Percentiles rank a stretch among this genome's conserved stretches.
Conservation (phyloP, 2,113 vertebrate genomes). For the Apodemus sylvaticus region DNA sequence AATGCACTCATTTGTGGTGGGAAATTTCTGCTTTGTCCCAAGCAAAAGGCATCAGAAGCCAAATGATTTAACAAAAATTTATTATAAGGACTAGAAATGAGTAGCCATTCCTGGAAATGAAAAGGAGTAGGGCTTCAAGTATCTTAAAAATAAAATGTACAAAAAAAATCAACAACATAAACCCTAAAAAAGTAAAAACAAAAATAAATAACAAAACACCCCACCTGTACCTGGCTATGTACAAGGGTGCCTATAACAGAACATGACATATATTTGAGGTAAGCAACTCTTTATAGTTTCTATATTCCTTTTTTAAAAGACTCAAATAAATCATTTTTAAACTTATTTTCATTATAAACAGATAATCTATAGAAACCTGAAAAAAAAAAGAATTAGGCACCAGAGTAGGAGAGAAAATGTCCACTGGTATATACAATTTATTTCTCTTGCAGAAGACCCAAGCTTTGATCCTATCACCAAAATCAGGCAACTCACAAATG, state of each 20-base stretch:
- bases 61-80: slow-evolving; percentile 28
- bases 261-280: neutral
- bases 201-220: neutral
- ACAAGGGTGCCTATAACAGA: neutral
- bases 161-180: neutral
- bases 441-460: neutral
- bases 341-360: slow-evolving; percentile 12
- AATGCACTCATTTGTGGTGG: neutral
- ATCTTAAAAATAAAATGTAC: neutral
- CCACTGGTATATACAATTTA: neutral
- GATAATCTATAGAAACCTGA: neutral
- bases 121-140: neutral
- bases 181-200: neutral
- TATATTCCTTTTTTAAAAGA: neutral
- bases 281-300: neutral
- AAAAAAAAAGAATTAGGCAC: neutral
- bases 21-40: slow-evolving; percentile 18
- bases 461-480: neutral
- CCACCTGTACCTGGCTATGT: neutral
- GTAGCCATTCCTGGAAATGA: neutral
- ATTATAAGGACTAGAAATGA: neutral
- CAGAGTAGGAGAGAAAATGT: neutral
- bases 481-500: neutral
- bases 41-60: neutral
- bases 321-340: neutral